These are phyloP conservation scores for Melanerpes aurifrons DNA, from an alignment of 2,113 vertebrate species.

Conservation along the genomic window DNA sequence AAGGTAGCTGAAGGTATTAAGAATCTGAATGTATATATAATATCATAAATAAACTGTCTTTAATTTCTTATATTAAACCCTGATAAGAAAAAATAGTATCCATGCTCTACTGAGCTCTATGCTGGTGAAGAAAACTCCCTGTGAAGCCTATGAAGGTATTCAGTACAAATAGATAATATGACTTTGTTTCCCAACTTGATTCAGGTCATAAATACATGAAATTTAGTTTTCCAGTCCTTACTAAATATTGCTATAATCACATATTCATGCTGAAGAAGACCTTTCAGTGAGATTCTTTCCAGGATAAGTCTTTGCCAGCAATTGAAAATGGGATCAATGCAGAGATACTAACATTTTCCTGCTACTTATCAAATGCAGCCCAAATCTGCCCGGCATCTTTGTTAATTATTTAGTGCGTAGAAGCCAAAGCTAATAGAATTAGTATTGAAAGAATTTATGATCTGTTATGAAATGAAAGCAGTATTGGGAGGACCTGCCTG, in stretches of 20 bases:
- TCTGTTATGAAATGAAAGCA: neutral
- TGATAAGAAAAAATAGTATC: neutral
- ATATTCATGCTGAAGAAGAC: neutral
- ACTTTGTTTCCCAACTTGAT: neutral
- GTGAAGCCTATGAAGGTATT: neutral
- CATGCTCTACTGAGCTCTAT: neutral
- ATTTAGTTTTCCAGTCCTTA: neutral
- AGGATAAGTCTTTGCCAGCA: neutral
- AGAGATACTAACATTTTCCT: neutral
- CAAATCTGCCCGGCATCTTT: neutral
- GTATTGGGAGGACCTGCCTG: neutral
- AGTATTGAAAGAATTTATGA: slow-evolving; percentile 3
- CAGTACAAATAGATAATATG: neutral
- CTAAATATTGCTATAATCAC: neutral
- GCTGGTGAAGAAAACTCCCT: neutral
- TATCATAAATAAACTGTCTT: neutral
- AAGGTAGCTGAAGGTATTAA: neutral
- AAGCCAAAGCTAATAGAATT: slow-evolving; percentile 6
- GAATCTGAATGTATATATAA: neutral
- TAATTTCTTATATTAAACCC: neutral
- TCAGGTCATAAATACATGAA: neutral
- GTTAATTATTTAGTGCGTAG: neutral
- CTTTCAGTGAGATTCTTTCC: neutral
- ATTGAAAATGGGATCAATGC: neutral
- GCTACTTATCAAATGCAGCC: neutral